phyloP scores from a whole-genome alignment of 2,113 vertebrate species.

The Dromiciops gliroides region DNA sequence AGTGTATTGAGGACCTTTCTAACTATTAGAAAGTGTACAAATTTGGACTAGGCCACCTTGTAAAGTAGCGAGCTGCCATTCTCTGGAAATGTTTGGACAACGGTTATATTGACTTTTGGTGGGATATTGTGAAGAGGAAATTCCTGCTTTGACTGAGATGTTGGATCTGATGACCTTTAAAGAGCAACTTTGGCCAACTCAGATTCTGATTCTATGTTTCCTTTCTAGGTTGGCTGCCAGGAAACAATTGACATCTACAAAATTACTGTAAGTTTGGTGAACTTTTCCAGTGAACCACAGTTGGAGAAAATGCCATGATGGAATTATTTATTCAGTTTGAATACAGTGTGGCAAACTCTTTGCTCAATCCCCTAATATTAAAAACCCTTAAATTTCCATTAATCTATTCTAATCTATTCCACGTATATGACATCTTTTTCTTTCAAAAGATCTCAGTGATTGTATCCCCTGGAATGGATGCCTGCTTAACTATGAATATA shows the following conservation, averaged over 20 bases:
- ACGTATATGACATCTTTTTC: background rate
- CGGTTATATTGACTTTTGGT: background rate
- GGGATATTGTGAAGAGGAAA: background rate
- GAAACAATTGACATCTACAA: background rate
- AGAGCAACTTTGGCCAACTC: background rate
- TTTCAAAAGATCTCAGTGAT: constrained; percentile 10
- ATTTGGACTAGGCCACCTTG: background rate
- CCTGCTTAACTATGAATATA: background rate
- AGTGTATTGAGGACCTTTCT: background rate
- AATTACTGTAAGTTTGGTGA: background rate
- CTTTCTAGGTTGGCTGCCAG: background rate
- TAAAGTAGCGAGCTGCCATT: background rate
- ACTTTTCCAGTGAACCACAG: background rate
- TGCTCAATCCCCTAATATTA: background rate
- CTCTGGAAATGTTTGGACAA: background rate
- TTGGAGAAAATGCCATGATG: background rate
- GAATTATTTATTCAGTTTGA: constrained; percentile 1
- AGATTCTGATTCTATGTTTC: constrained; percentile 22
- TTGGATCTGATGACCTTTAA: background rate
- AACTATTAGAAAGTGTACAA: background rate
- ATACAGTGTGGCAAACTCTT: background rate
- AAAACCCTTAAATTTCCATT: constrained; percentile 1
- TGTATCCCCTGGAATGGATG: constrained; percentile 13
- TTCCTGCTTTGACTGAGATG: background rate
- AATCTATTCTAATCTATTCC: background rate